Base-by-base conservation (phyloP, 64 coral and sea anemone species). In the Anthopleura sola region DNA sequence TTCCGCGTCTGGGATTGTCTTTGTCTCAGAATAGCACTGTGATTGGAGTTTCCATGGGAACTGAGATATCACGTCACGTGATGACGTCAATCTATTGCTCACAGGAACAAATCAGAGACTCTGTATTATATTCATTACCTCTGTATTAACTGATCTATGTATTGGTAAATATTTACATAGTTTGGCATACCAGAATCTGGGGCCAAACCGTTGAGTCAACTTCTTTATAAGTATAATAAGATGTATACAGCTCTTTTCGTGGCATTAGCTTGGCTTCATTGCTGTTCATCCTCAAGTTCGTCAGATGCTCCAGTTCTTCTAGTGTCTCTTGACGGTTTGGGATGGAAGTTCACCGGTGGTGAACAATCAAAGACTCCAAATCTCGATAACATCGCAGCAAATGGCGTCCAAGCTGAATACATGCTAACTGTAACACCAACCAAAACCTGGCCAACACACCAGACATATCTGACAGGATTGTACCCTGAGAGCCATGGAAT, bases 371-470 rank as follows among this genome's bases (percentile, higher is more conserved):
- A 78, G 36, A 97, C 90, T 31, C 84, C 90, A 66, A 90, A 97
- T 55, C 85, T 97, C 31, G 86, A 97, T 44, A 86, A 55, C 34
- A 57, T 97, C 11, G 94, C 83, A 46, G 39, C 54, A 33, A 79
- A 49, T 46, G 94, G 94, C 6, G 94, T 93, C 51, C 83, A 82
- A 23, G 44, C 94, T 14, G 87, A 93, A 38, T 97, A 78, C 50
- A 92, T 97, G 64, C 75, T 89, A 36, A 92, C 91, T 10, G 84
- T 92, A 4, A 85, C 88, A 31, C 94, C 94, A 14, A 85, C 87
- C 21, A 90, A 91, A 9, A 97, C 94, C 1, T 97, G 94, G 94
- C 94, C 94, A 84, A 97, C 88, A 16, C 94, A 97, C 34, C 94
- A 97, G 34, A 92, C 87, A 11, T 90, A 88, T 24, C 31, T 97